phyloP scores from a whole-genome alignment of 1,140 invertebrate species.

The Drosophila triauraria region DNA sequence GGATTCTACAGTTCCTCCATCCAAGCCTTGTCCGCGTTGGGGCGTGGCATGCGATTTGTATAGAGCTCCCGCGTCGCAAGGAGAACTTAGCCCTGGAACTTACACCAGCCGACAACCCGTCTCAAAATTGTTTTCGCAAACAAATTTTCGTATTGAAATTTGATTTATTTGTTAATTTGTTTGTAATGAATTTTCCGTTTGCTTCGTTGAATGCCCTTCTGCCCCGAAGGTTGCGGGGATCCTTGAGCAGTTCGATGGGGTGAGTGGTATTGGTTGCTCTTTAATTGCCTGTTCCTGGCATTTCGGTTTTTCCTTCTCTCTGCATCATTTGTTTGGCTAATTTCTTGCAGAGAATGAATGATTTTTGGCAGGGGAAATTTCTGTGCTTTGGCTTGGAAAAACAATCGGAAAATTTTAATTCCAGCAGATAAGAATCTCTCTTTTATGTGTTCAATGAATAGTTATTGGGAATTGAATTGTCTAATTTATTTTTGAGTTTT shows the following conservation, averaged over 20 bases:
- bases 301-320: constrained; percentile 59
- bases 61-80: neutral
- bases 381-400: constrained; percentile 64
- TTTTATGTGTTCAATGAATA: neutral
- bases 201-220: constrained; percentile 51
- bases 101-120: constrained; percentile 40
- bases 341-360: constrained; percentile 53
- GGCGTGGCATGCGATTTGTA: constrained; percentile 70
- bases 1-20: constrained; percentile 22
- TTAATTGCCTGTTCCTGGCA: constrained; percentile 78
- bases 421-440: neutral
- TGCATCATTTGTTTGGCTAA: constrained; percentile 79
- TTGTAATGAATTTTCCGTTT: constrained; percentile 85
- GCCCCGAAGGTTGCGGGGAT: constrained; percentile 28
- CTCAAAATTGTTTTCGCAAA: constrained; percentile 83
- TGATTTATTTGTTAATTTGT: constrained; percentile 85
- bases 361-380: constrained; percentile 24
- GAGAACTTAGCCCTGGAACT: constrained; percentile 7
- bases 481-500: neutral
- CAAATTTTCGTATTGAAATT: constrained; percentile 85
- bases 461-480: neutral
- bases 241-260: constrained; percentile 1
- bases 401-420: constrained; percentile 47
- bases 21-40: constrained; percentile 39
- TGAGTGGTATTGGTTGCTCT: constrained; percentile 25